phyloP scores from a whole-genome alignment of 2,797 vertebrate genomes.

The Pelodytes ibericus region DNA sequence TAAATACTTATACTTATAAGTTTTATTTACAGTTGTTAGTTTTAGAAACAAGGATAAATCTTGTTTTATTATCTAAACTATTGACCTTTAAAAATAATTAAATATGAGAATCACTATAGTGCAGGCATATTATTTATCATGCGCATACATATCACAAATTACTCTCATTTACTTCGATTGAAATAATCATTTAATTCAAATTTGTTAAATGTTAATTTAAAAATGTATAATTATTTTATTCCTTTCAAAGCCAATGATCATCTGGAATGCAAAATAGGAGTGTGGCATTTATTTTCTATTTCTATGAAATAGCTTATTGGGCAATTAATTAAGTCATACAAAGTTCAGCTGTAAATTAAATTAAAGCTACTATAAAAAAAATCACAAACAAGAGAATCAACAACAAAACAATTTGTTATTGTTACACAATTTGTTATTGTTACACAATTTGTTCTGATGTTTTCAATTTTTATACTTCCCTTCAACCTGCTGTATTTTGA shows the following conservation, averaged over 20 bases:
- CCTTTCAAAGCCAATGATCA: neutral
- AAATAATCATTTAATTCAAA: neutral
- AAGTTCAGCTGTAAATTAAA: too few species aligned
- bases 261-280: neutral
- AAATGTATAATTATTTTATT: neutral
- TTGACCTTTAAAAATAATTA: slow-evolving; percentile 26
- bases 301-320: too few species aligned
- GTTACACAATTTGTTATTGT: too few species aligned
- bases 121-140: neutral
- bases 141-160: neutral
- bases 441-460: too few species aligned
- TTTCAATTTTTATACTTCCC: too few species aligned
- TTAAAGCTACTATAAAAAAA: too few species aligned
- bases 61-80: slow-evolving; percentile 10
- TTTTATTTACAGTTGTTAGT: slow-evolving; percentile 22
- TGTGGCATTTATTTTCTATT: neutral
- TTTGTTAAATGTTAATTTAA: neutral
- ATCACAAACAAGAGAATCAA: too few species aligned
- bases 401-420: too few species aligned
- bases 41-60: slow-evolving; percentile 9
- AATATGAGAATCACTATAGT: neutral
- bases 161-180: neutral
- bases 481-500: too few species aligned
- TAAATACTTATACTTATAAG: slow-evolving; percentile 13
- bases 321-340: too few species aligned